Base-by-base conservation (phyloP, 2,797 vertebrate genomes). In the Sciurus vulgaris region DNA sequence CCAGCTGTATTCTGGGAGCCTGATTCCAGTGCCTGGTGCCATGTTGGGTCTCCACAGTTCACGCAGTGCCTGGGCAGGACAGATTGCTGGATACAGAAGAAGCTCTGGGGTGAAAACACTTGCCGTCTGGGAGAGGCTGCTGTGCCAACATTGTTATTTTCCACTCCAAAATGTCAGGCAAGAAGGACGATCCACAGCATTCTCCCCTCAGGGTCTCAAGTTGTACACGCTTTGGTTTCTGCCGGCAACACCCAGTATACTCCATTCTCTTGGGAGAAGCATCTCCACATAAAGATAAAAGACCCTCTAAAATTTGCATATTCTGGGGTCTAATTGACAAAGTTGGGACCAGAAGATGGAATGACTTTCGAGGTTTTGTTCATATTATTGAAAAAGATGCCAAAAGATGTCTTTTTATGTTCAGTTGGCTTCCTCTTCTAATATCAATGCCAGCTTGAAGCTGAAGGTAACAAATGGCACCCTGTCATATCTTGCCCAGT, bases 291-390 rank as follows among this genome's bases (percentile, higher is more conserved):
- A 63, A 78, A 95, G 54, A 67, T 33, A 78, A 87, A 95, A 89
- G 78, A 87, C 22, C 44, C 93, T 49, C 61, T 61, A 13, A 76
- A 91, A 86, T 49, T 5, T 87, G 74, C 73, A 38, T 30, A 72
- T 69, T 41, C n/a, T 0, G 54, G 78, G 82, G 38, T 56, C 92
- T 95, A 63, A 79, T 78, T 88, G 90, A 89, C 59, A 89, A 91
- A 89, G 59, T 9, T 69, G 79, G 59, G 93, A 49, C 70, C 83
- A 86, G 76, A 89, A 95, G 91, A 63, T 15, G 95, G 85, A 93
- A 87, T 54, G 67, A 69, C 89, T 97, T 97, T 87, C 51, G 47
- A 97, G 97, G 63, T 67, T 98, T 98, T 95, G 61, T 96, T 97
- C 96, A 85, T 7, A 90, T 85, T 92, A 18, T 93, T 91, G 35